Evolutionary conservation across 2,888 invertebrate species (phyloP), one percentile per base, ranked within the genome.

Genomic region (Watsonalla binaria): DNA sequence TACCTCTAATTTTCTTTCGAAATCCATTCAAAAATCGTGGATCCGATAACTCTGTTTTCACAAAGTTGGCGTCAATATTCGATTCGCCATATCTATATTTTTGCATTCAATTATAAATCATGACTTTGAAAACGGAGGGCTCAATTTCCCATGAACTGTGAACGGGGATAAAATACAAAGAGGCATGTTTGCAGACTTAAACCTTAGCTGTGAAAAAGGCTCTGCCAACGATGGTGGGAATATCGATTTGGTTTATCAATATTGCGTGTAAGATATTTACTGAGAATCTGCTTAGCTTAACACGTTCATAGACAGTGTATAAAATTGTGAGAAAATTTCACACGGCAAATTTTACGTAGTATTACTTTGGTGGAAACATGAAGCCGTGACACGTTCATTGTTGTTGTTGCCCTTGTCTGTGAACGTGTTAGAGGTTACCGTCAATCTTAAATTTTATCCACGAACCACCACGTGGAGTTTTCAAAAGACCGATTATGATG

Each of bases 161-260:
- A 45, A 35, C 51, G 53, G 51, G 68, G 65, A 71, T 70, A 69
- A 72, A 76, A 73, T 71, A 74, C 74, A 78, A 77, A 75, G 70
- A 78, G 75, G 74, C 72, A 68, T 77, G 75, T 80, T 80, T 77
- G 73, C 74, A 66, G 72, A 66, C 65, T 76, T 69, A 68, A 70
- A 68, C 72, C 70, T 72, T 68, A 73, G 76, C 77, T 74, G 76
- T 70, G 76, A 78, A 76, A 78, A 80, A 78, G 80, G 78, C 79
- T 79, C 62, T 71, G 76, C 61, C 66, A 56, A 62, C 67, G 70
- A 75, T 76, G 78, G 80, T 82, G 78, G 74, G 81, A 82, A 83
- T 80, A 82, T 81, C 76, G 82, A 82, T 80, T 80, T 70, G 60
- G 65, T 69, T 77, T 78, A 81, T 78, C 80, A 80, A 81, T 83